Percentiles rank a stretch among this genome's conserved stretches.
phyloP scores from a whole-genome alignment of 2,888 invertebrate genomes.

The Tortrix viridana region DNA sequence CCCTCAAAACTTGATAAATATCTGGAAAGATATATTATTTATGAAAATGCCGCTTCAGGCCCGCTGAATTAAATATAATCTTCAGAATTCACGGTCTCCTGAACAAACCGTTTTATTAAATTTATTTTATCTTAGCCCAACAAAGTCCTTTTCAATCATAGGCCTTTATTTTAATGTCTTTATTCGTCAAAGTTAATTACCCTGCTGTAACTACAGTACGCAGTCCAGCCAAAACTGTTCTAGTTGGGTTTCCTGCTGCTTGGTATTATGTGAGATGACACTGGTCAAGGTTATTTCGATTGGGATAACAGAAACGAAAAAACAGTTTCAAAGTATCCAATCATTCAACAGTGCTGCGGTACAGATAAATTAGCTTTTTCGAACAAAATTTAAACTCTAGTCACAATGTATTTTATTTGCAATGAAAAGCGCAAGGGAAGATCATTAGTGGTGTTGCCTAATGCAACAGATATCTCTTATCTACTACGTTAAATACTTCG shows the following conservation, averaged over 20 bases:
- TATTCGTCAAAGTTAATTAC: constrained; percentile 34
- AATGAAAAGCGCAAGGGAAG: too few relatives aligned
- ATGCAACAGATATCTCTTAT: too few relatives aligned
- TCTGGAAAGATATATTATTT: constrained; percentile 8
- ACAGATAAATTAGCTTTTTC: too few relatives aligned
- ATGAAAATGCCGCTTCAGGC: constrained; percentile 18
- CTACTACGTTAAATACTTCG: too few relatives aligned
- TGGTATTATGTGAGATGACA: too few relatives aligned
- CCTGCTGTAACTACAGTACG: constrained; percentile 4
- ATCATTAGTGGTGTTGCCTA: too few relatives aligned
- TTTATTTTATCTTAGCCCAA: constrained; percentile 44
- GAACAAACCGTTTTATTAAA: constrained; percentile 44
- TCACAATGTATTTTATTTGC: too few relatives aligned
- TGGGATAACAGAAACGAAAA: too few relatives aligned
- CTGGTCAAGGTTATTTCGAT: too few relatives aligned
- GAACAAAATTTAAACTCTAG: too few relatives aligned
- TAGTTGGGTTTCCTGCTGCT: neutral
- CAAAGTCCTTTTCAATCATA: constrained; percentile 37
- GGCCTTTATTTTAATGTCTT: constrained; percentile 35
- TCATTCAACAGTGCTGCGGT: too few relatives aligned
- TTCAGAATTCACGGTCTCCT: constrained; percentile 12
- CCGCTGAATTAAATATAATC: constrained; percentile 21
- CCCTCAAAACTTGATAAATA: neutral
- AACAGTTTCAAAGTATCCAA: too few relatives aligned
- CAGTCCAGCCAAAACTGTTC: constrained; percentile 7